Evolutionary conservation across 2,888 invertebrate species (phyloP), one percentile per base, ranked within the genome.

Genomic region (Eugnorisma glareosa): DNA sequence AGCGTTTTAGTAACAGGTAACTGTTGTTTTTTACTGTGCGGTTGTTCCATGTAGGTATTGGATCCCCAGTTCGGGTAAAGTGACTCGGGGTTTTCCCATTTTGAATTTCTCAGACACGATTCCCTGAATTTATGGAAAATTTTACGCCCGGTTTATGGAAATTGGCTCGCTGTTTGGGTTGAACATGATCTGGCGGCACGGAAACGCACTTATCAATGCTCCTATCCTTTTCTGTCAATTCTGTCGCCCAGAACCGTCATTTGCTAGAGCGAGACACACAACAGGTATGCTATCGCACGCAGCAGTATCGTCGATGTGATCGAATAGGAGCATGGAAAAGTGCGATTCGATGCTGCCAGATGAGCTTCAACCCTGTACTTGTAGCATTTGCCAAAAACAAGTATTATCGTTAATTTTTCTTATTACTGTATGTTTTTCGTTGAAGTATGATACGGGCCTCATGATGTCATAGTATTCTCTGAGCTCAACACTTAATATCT

Each of bases 1-100:
- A n/a, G 21, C 31, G 37, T 64, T 64, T 66, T 78, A 54, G 24
- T 64, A 11, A 18, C 18, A 18, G 28, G 40, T 64, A 15, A 37
- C 15, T 21, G 51, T 31, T 45, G 28, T 40, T 77, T 64, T 75
- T 67, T 43, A 51, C 4, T 48, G 35, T 13, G 35, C 35, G 31
- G 21, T 45, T 73, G 24, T 75, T 75, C 11, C 24, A 40, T n/a
- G 59, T 59, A 31, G 59, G 59, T 59, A 59, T 51, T 74, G 5
- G 21, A 63, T 51, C 5, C 31, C 11, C 21, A 63, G 21, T 5
- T 15, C 18, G 0, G 21, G 3, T 5, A 31, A 28, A 35, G 31
- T 61, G 15, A n/a, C 28, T 18, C 11, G 31, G 15, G 43, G 15
- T n/a, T 43, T 77, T 67, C 51, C 2, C 35, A 43, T n/a, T 51